Evolutionary conservation across 1,140 invertebrate species (phyloP).

Genomic region (Drosophila ambigua): DNA sequence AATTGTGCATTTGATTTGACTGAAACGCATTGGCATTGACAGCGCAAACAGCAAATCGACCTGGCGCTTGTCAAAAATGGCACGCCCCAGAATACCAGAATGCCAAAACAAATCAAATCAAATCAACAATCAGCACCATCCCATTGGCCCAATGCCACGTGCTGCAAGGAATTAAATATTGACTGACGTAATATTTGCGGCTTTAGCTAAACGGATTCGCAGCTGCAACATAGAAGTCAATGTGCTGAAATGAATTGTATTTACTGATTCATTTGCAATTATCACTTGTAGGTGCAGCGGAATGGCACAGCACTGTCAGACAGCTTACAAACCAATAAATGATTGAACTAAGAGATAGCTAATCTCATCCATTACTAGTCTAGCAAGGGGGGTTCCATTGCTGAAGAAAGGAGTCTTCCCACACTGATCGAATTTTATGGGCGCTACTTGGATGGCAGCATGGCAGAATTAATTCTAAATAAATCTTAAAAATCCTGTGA

Average conservation of each 20-base stretch:
- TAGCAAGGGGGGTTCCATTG: no score
- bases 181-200: slow-evolving; percentile 49
- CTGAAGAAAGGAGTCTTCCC: not conserved
- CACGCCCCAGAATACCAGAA: slow-evolving; percentile 42
- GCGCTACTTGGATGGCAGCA: not conserved
- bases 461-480: no score
- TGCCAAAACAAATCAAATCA: slow-evolving; percentile 46
- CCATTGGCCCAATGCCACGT: not conserved
- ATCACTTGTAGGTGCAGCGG: no score
- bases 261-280: no score
- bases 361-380: no score
- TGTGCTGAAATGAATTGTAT: no score
- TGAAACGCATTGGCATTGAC: slow-evolving; percentile 41
- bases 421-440: not conserved
- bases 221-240: no score
- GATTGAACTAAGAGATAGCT: no score
- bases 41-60: slow-evolving; percentile 20
- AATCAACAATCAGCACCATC: slow-evolving; percentile 42
- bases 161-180: slow-evolving; percentile 52
- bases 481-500: no score
- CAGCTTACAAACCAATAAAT: no score
- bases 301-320: no score
- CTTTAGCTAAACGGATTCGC: no score
- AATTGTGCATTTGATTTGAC: slow-evolving; percentile 63
- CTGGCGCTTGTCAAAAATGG: slow-evolving; percentile 22